These are phyloP conservation scores for Ips nitidus DNA, from an alignment of 1,140 invertebrate genomes.

Conservation along the genomic window DNA sequence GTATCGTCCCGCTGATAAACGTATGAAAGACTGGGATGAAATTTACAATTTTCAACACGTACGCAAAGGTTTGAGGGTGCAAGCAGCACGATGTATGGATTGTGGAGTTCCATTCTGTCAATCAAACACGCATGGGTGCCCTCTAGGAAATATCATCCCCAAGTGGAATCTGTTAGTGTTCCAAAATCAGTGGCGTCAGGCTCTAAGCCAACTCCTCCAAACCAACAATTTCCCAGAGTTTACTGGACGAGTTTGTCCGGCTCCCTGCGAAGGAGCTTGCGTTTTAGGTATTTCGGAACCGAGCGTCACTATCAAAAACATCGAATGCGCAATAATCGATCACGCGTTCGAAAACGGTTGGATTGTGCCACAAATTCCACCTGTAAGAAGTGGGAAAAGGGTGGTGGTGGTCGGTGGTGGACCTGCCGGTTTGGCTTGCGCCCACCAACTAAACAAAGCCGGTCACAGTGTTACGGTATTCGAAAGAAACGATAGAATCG, in stretches of 20 bases:
- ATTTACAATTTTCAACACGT: conserved; percentile 89
- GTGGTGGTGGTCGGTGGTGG: conserved; percentile 96
- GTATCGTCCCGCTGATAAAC: conserved; percentile 81
- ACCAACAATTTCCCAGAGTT: conserved; percentile 99
- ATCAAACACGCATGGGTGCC: conserved; percentile 86
- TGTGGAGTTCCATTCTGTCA: conserved; percentile 99
- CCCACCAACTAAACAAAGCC: conserved; percentile 96
- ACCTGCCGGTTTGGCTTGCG: conserved; percentile 91
- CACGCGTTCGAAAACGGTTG: conserved; percentile 96
- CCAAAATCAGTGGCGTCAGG: conserved; percentile 94
- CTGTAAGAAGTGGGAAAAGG: conserved; percentile 75
- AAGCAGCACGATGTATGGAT: conserved; percentile 86
- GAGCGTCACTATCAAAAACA: conserved; percentile 98
- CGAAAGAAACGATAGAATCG: conserved; percentile 84
- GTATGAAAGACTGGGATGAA: conserved; percentile 95
- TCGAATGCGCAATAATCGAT: conserved; percentile 98
- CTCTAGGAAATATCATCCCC: conserved; percentile 97
- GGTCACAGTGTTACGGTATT: conserved; percentile 82
- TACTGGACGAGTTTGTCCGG: conserved; percentile 96
- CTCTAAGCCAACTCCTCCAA: conserved; percentile 91
- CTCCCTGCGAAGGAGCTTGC: conserved; percentile 98
- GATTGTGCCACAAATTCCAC: conserved; percentile 80
- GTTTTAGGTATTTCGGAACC: conserved; percentile 95
- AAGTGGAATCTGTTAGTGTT: conserved; percentile 99
- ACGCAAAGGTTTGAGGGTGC: conserved; percentile 75